phyloP scores from a whole-genome alignment of 2,797 vertebrate species.

The Mus minutoides region DNA sequence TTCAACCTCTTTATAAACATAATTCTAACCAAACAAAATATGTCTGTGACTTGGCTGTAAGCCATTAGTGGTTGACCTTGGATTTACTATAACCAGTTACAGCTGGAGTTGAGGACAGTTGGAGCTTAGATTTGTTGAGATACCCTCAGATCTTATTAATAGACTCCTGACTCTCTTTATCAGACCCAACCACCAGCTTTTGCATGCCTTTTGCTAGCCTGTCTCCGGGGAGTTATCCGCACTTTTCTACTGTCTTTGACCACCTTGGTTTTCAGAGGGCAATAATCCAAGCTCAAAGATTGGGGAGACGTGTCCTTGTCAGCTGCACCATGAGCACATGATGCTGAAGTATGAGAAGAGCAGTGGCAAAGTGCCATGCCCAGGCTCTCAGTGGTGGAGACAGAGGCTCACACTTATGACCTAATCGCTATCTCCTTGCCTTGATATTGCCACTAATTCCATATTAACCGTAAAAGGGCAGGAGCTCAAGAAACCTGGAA shows the following conservation, averaged over 20 bases:
- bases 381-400: neutral
- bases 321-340: neutral
- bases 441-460: neutral
- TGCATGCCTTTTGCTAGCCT: neutral
- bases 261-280: neutral
- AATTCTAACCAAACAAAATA: conserved; percentile 20
- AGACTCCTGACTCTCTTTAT: neutral
- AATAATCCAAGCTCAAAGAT: neutral
- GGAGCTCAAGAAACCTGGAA: neutral
- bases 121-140: neutral
- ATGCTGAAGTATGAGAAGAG: neutral
- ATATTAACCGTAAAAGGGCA: neutral
- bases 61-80: neutral
- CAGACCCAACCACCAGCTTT: neutral
- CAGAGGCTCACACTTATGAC: neutral
- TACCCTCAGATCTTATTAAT: neutral
- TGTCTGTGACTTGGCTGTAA: neutral
- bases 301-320: neutral
- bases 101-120: neutral
- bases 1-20: conserved; percentile 33
- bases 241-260: neutral
- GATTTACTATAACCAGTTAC: neutral
- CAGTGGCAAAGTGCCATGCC: neutral
- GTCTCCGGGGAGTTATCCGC: neutral
- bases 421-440: neutral